phyloP scores from a whole-genome alignment of 1,140 invertebrate genomes.

The Nasonia longicornis region DNA sequence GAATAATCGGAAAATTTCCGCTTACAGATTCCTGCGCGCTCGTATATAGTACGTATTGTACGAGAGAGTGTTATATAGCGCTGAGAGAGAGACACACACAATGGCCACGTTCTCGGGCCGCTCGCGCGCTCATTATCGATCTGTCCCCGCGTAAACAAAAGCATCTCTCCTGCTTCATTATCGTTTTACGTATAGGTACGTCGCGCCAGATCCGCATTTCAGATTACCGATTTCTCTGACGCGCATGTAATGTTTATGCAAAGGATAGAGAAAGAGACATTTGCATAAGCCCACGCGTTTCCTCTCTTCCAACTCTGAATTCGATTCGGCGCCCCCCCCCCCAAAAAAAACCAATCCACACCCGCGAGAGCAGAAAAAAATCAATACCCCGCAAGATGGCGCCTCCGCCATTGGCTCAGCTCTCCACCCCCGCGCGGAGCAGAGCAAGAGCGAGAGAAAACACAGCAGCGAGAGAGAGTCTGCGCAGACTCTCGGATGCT shows the following conservation, averaged over 20 bases:
- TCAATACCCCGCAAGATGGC: neutral
- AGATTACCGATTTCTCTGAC: conserved; percentile 4
- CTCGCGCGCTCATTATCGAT: conserved; percentile 19
- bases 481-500: conserved; percentile 13
- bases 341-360: too few relatives aligned
- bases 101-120: neutral
- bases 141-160: neutral
- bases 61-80: too few relatives aligned
- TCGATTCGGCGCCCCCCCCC: too few relatives aligned
- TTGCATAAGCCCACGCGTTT: too few relatives aligned
- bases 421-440: neutral
- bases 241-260: neutral
- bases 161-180: conserved; percentile 25
- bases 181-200: neutral
- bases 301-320: too few relatives aligned
- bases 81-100: too few relatives aligned
- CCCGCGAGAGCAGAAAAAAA: neutral
- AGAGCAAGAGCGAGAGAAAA: neutral
- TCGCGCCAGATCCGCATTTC: conserved; percentile 1
- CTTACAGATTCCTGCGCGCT: neutral
- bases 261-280: too few relatives aligned
- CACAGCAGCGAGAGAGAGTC: neutral
- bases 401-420: neutral
- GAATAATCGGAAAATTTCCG: conserved; percentile 15
- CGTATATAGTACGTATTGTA: neutral